These are phyloP conservation scores for Scaptomyza reducta DNA, from an alignment of 2,888 invertebrate genomes.

Conservation along the genomic window DNA sequence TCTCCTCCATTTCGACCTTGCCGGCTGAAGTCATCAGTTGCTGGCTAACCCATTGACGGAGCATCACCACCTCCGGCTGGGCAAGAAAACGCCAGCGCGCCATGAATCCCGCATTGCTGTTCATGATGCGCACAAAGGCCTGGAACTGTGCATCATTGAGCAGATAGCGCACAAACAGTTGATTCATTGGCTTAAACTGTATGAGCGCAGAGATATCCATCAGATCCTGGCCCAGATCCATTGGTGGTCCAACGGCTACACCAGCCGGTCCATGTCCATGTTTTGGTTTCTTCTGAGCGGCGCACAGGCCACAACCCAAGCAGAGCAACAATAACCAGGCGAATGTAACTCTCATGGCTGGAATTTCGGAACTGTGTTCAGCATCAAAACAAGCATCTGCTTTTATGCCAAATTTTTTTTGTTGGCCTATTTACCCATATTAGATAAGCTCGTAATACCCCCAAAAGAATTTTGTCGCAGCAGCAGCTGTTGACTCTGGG, in stretches of 20 bases:
- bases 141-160: constrained; percentile 81
- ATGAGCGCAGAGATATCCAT: constrained; percentile 64
- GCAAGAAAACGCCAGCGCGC: constrained; percentile 65
- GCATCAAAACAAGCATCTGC: neutral
- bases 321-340: constrained; percentile 45
- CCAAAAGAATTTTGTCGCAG: constrained; percentile 61
- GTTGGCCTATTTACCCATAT: constrained; percentile 22
- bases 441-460: constrained; percentile 49
- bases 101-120: constrained; percentile 65
- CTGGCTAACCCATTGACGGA: constrained; percentile 72
- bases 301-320: constrained; percentile 30
- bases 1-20: constrained; percentile 65
- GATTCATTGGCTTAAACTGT: constrained; percentile 64
- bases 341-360: constrained; percentile 42
- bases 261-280: neutral
- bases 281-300: neutral
- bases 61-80: constrained; percentile 77
- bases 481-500: constrained; percentile 48
- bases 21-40: constrained; percentile 62
- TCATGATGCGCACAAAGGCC: constrained; percentile 75
- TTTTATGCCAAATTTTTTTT: constrained; percentile 23
- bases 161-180: constrained; percentile 72
- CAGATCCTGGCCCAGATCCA: constrained; percentile 64
- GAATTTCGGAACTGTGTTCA: constrained; percentile 9
- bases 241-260: constrained; percentile 31